Evolutionary conservation across 2,113 vertebrate genomes (phyloP).

Genomic region (Cygnus buccinator): DNA sequence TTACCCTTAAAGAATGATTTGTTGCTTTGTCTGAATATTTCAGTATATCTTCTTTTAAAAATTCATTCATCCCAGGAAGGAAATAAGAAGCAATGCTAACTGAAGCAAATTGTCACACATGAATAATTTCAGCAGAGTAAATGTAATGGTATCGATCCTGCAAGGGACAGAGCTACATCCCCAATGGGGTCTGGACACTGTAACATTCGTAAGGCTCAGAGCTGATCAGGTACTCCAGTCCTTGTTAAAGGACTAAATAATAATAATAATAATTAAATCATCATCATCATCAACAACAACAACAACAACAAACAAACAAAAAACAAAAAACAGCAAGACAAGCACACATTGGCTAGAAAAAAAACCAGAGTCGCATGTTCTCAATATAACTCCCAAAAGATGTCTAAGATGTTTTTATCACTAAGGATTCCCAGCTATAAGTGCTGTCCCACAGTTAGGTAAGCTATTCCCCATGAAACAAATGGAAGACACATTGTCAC

Average conservation of each 20-base stretch:
- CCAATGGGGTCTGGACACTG: background rate
- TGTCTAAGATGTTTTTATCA: background rate
- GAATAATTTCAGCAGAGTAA: background rate
- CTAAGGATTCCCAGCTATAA: background rate
- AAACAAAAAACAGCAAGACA: background rate
- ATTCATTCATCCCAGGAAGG: background rate
- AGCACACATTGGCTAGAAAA: background rate
- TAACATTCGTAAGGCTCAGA: background rate
- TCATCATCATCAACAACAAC: too few species aligned
- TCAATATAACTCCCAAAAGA: background rate
- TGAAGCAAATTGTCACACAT: background rate
- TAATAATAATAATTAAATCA: too few species aligned
- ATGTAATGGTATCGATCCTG: background rate
- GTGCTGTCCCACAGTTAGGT: background rate
- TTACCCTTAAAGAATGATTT: conserved; percentile 26
- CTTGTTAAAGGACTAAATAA: background rate
- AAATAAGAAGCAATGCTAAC: background rate
- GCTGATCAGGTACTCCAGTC: background rate
- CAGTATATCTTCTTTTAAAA: conserved; percentile 19
- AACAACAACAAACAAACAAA: too few species aligned
- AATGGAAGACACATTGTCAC: background rate
- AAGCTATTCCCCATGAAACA: background rate
- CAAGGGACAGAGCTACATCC: background rate
- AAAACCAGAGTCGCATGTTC: background rate
- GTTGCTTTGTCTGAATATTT: conserved; percentile 50